These are phyloP conservation scores for Hyppa rectilinea DNA, from an alignment of 2,888 invertebrate genomes.

Conservation along the genomic window DNA sequence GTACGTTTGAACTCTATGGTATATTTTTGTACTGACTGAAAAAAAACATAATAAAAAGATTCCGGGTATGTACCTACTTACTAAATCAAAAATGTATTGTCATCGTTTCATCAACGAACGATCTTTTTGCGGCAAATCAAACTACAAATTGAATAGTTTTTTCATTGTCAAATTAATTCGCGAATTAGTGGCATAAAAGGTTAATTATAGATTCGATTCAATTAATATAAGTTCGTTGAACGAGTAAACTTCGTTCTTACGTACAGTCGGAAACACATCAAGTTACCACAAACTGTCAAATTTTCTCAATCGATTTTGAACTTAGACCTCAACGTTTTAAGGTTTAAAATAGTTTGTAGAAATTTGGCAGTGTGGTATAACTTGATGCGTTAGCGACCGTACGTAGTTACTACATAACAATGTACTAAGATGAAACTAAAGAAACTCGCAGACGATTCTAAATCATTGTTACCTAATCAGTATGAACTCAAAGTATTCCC, in stretches of 20 bases:
- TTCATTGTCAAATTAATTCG: neutral
- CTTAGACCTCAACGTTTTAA: too few relatives aligned
- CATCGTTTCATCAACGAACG: constrained; percentile 12
- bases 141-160: constrained; percentile 16
- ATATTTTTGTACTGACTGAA: constrained; percentile 3
- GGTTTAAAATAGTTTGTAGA: too few relatives aligned
- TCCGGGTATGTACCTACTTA: neutral
- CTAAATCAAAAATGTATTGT: constrained; percentile 16
- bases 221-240: neutral
- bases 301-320: too few relatives aligned
- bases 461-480: neutral
- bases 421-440: neutral
- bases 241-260: neutral
- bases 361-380: too few relatives aligned
- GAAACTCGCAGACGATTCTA: neutral
- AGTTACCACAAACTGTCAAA: too few relatives aligned
- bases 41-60: neutral
- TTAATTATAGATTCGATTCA: neutral
- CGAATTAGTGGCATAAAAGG: constrained; percentile 7
- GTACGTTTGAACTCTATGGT: neutral
- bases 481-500: neutral
- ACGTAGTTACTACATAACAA: neutral
- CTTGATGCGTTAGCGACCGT: too few relatives aligned
- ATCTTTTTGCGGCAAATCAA: constrained; percentile 8
- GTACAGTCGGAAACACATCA: too few relatives aligned